Conservation (phyloP, 30 jellyfish, hydroid and myxozoan genomes). For the Clytia hemisphaerica region DNA sequence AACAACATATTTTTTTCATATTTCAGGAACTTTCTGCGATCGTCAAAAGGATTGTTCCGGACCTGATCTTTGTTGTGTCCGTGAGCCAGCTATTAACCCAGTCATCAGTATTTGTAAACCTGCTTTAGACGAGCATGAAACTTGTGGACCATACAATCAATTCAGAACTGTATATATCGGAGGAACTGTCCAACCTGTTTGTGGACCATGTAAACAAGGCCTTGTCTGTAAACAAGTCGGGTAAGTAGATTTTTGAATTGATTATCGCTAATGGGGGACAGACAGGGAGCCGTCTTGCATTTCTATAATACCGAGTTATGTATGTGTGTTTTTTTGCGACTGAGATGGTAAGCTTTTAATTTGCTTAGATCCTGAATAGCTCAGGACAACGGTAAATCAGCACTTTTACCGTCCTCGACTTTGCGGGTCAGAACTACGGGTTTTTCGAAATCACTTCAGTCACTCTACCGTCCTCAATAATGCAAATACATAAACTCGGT, state of each 20-base stretch:
- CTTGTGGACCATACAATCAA: constrained; percentile 87
- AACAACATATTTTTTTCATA: not conserved
- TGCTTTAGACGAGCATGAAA: constrained; percentile 74
- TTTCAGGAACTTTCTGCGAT: constrained; percentile 80
- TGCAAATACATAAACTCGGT: too few species aligned
- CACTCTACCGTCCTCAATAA: too few species aligned
- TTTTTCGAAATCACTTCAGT: too few species aligned
- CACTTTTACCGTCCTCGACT: too few species aligned
- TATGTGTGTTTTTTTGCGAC: too few species aligned
- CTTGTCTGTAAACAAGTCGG: constrained; percentile 93
- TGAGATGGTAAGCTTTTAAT: too few species aligned
- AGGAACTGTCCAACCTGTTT: constrained; percentile 81
- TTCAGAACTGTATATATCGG: constrained; percentile 88
- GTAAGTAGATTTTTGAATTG: constrained; percentile 41
- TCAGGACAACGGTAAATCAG: too few species aligned
- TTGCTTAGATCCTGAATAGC: too few species aligned
- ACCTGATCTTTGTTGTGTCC: constrained; percentile 75
- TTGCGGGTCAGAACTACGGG: too few species aligned
- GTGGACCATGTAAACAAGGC: constrained; percentile 94
- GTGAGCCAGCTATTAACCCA: constrained; percentile 93
- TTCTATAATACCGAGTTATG: too few species aligned
- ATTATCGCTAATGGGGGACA: too few species aligned
- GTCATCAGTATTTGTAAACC: constrained; percentile 85
- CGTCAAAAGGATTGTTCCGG: constrained; percentile 90
- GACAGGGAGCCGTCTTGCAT: too few species aligned